These are phyloP conservation scores for Agonum fuliginosum DNA, from an alignment of 2,888 invertebrate species.

Conservation along the genomic window DNA sequence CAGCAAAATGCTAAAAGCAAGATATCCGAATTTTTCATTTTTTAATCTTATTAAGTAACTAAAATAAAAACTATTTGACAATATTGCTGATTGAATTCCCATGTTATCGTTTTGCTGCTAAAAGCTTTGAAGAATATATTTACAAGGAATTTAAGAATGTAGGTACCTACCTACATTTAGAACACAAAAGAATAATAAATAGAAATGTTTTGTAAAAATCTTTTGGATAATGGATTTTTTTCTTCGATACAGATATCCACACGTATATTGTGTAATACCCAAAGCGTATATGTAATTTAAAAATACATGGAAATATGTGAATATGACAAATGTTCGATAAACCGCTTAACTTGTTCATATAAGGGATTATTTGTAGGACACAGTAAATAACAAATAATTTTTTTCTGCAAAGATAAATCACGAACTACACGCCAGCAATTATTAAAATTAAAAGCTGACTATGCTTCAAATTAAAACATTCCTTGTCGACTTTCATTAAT, in stretches of 20 bases:
- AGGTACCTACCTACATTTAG: no score
- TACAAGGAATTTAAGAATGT: no score
- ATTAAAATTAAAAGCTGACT: neutral
- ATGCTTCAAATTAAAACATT: conserved; percentile 22
- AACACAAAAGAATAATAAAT: no score
- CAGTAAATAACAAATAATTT: neutral
- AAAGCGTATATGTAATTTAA: neutral
- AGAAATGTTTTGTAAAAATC: neutral
- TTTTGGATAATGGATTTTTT: neutral
- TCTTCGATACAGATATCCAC: neutral
- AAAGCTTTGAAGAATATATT: no score
- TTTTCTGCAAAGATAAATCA: neutral
- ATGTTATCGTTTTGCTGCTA: no score
- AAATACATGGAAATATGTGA: conserved; percentile 11
- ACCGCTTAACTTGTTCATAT: neutral
- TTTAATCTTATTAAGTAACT: no score
- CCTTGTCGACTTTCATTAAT: conserved; percentile 20
- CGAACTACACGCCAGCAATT: neutral
- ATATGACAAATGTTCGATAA: neutral
- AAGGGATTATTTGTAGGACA: neutral
- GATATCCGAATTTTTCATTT: no score
- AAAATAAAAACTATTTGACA: no score
- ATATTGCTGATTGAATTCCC: no score
- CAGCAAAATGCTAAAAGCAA: no score
- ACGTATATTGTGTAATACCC: no score